Evolutionary conservation across 2,888 invertebrate genomes (phyloP).

Genomic region (Liposcelis brunnea): DNA sequence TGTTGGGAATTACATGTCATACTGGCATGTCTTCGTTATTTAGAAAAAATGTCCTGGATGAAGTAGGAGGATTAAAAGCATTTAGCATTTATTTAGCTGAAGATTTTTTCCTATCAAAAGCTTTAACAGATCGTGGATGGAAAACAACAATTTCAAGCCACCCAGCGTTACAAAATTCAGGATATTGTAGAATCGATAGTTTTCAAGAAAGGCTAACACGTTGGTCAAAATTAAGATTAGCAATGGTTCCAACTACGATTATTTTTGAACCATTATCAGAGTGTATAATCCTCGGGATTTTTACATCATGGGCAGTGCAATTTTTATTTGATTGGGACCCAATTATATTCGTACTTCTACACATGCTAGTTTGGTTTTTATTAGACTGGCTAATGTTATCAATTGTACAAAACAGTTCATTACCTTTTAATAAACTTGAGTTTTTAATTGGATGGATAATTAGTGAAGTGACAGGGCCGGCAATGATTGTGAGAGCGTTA

Average conservation of each 20-base stretch:
- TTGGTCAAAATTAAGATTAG: slow-evolving; percentile 90
- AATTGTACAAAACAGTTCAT: slow-evolving; percentile 72
- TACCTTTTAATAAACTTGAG: slow-evolving; percentile 89
- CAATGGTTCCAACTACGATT: slow-evolving; percentile 86
- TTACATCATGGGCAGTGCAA: slow-evolving; percentile 65
- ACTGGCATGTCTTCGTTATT: slow-evolving; percentile 97
- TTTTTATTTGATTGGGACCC: slow-evolving; percentile 73
- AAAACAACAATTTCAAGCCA: slow-evolving; percentile 76
- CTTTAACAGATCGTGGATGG: slow-evolving; percentile 76
- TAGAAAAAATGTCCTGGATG: slow-evolving; percentile 74
- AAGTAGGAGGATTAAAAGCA: slow-evolving; percentile 75
- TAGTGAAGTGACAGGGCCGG: slow-evolving; percentile 78
- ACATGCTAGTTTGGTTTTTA: slow-evolving; percentile 86
- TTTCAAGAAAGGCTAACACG: slow-evolving; percentile 72
- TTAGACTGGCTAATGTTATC: slow-evolving; percentile 87
- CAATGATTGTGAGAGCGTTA: slow-evolving; percentile 72
- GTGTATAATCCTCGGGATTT: slow-evolving; percentile 83
- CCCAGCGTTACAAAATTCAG: slow-evolving; percentile 92
- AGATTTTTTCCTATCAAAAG: slow-evolving; percentile 94
- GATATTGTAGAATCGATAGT: slow-evolving; percentile 64
- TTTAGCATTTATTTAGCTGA: slow-evolving; percentile 94
- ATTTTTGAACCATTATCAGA: slow-evolving; percentile 89
- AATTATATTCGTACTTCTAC: slow-evolving; percentile 79
- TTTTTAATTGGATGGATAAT: slow-evolving; percentile 90
- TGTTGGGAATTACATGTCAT: slow-evolving; percentile 86